These are phyloP conservation scores for Spizella passerina DNA, from an alignment of 2,797 vertebrate genomes.

Conservation along the genomic window DNA sequence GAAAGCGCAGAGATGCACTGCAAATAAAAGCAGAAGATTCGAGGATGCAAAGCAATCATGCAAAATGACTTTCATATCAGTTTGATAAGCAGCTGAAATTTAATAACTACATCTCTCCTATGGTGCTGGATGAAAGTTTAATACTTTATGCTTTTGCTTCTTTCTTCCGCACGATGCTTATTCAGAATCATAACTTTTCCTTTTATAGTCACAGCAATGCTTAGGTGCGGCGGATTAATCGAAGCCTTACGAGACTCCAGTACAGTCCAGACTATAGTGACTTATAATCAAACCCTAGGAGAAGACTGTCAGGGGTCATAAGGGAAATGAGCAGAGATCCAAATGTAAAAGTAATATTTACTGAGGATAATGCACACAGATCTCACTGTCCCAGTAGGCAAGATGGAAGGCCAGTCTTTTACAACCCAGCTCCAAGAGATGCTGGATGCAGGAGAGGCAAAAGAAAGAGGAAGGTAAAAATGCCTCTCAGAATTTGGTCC, in stretches of 20 bases:
- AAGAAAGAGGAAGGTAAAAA: background rate
- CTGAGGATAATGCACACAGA: constrained; percentile 20
- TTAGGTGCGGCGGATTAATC: constrained; percentile 65
- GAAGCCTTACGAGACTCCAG: constrained; percentile 44
- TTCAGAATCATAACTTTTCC: constrained; percentile 73
- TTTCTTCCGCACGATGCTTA: constrained; percentile 71
- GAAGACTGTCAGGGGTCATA: background rate
- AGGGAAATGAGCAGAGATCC: constrained; percentile 43
- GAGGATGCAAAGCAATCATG: constrained; percentile 82
- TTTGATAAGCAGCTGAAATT: constrained; percentile 87
- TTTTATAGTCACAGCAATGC: constrained; percentile 69
- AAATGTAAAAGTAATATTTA: constrained; percentile 42
- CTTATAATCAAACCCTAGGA: constrained; percentile 9
- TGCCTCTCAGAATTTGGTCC: background rate
- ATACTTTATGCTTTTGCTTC: constrained; percentile 78
- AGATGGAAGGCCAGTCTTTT: constrained; percentile 29
- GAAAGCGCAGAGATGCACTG: constrained; percentile 79
- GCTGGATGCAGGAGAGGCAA: background rate
- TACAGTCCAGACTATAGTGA: background rate
- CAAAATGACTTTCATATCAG: constrained; percentile 86
- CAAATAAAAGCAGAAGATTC: constrained; percentile 83
- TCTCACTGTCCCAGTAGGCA: constrained; percentile 5
- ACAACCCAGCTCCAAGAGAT: background rate
- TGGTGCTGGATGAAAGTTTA: constrained; percentile 81
- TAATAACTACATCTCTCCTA: constrained; percentile 85